Conservation (phyloP, 2,797 vertebrate genomes). For the Myotis planiceps region DNA sequence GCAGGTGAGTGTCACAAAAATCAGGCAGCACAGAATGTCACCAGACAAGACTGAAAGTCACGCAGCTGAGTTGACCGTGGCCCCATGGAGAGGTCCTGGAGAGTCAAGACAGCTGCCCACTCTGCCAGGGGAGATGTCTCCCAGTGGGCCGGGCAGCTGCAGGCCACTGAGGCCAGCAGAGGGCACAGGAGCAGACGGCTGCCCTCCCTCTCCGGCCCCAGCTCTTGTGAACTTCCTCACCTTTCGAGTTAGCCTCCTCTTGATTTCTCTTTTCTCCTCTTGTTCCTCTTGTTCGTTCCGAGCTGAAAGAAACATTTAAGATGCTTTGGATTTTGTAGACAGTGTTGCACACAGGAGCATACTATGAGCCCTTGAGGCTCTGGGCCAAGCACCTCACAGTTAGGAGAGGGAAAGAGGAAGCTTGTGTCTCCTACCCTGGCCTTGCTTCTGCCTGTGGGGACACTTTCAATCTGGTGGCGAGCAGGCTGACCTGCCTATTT, state of each 20-base stretch:
- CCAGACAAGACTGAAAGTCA: not conserved
- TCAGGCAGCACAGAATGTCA: not conserved
- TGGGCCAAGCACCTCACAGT: not conserved
- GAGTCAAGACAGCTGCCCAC: rapidly evolving
- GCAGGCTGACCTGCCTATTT: not conserved
- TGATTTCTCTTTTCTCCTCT: constrained; percentile 98
- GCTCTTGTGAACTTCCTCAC: constrained; percentile 85
- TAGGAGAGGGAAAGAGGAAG: not conserved
- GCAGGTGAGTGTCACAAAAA: not conserved
- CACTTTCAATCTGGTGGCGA: not conserved
- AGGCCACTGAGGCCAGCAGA: not conserved
- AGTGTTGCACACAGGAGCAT: not conserved
- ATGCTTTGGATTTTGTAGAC: constrained; percentile 42
- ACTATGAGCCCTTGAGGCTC: not conserved
- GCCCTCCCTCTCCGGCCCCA: no score
- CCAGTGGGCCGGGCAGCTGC: rapidly evolving
- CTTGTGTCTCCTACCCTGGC: not conserved
- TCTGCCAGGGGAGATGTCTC: not conserved
- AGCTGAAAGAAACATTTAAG: constrained; percentile 88
- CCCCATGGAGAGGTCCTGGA: not conserved
- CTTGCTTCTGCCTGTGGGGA: not conserved
- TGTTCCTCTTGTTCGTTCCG: constrained; percentile 98
- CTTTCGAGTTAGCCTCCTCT: constrained; percentile 96
- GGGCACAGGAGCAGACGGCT: rapidly evolving
- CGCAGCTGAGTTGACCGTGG: not conserved